phyloP scores from a whole-genome alignment of 2,888 invertebrate genomes.

The Drosophila macrospina region DNA sequence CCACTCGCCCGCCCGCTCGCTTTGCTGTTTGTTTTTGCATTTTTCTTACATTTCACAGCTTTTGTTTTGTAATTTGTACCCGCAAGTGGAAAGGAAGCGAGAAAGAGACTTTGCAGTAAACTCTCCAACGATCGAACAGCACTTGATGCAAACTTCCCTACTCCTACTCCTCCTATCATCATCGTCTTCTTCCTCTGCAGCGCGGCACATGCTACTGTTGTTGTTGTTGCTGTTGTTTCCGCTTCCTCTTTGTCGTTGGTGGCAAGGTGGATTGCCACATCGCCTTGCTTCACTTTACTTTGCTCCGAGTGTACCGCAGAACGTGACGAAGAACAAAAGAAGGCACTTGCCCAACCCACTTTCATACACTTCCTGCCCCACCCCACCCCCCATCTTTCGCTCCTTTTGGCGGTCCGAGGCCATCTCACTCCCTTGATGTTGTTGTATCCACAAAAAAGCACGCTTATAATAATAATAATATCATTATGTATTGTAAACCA shows the following conservation, averaged over 20 bases:
- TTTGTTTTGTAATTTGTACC: conserved; percentile 71
- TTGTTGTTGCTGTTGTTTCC: conserved; percentile 65
- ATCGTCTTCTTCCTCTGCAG: not conserved
- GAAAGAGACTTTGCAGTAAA: conserved; percentile 39
- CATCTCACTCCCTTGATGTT: conserved; percentile 15
- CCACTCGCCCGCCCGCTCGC: no score
- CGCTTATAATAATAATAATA: conserved; percentile 80
- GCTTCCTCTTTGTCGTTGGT: conserved; percentile 58
- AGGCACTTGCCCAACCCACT: conserved; percentile 79
- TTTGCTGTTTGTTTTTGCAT: conserved; percentile 69
- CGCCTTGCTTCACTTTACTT: conserved; percentile 32
- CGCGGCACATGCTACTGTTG: conserved; percentile 9
- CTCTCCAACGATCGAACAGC: conserved; percentile 68
- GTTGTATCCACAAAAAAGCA: conserved; percentile 81
- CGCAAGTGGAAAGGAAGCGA: conserved; percentile 48
- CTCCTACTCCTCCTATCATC: not conserved
- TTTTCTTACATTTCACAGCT: conserved; percentile 68
- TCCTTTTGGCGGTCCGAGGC: conserved; percentile 37
- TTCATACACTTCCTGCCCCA: conserved; percentile 75
- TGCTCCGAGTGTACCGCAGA: conserved; percentile 76
- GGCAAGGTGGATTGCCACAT: conserved; percentile 52
- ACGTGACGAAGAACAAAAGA: conserved; percentile 85
- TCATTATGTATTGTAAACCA: conserved; percentile 57
- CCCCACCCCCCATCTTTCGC: conserved; percentile 19
- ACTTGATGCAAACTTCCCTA: conserved; percentile 38